Base-by-base conservation (phyloP, 2,113 vertebrate species). In the Castor canadensis region DNA sequence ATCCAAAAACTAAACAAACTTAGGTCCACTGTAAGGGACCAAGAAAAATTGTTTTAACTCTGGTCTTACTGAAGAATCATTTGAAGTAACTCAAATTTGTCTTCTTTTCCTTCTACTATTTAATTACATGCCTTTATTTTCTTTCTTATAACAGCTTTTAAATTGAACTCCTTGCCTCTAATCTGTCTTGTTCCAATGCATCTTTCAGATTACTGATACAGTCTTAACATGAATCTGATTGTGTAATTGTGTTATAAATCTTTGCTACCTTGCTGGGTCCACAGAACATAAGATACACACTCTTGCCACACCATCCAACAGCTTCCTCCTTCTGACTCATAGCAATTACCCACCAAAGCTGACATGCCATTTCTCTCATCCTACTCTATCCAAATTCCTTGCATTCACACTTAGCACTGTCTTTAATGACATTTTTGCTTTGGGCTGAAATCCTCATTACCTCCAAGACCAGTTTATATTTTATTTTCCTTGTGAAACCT, bases 91-190 rank as follows among this genome's bases (percentile, higher is more conserved):
- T 72, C 17, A 56, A 13, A 45, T 81, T 49, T 95, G 16, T 62
- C 43, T 62, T 73, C 4, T 91, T 67, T 79, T 80, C 24, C 4
- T 87, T 90, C 47, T 62, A 19, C 19, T n/a, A 1, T 93, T 85
- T 91, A 38, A 84, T 28, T 91, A 54, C 45, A 47, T 40, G 58
- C 16, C 49, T 89, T 80, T 80, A 40, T 76, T 49, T 43, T 87
- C 62, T 94, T 76, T 83, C 86, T 56, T 87, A 20, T 84, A 80
- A 80, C 75, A 82, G 60, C 11, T 79, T 87, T 71, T 91, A 35
- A 85, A 43, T 32, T 40, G 75, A 54, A 79, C 24, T 79, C 43
- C 62, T 88, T 93, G 47, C 40, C 6, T 49, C 12, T 47, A 82
- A 30, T n/a, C 32, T 83, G 32, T 45, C 45, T 84, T 76, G 82